These are phyloP conservation scores for Lomographa bimaculata DNA, from an alignment of 2,888 invertebrate genomes.

Conservation along the genomic window DNA sequence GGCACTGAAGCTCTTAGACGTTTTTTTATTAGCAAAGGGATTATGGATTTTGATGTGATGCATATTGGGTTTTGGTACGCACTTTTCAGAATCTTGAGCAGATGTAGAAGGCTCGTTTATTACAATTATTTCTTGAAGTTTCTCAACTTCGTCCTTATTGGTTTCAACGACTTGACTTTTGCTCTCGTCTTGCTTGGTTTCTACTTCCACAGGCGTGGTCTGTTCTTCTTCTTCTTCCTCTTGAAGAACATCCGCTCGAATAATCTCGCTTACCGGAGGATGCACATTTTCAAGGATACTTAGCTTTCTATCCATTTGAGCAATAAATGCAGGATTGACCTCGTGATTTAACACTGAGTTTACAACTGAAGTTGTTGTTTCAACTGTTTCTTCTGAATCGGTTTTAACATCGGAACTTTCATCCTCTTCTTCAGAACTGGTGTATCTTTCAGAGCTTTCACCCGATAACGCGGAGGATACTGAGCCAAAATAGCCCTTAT, in stretches of 20 bases:
- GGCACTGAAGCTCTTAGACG: conserved; percentile 67
- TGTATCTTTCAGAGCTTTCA: conserved; percentile 67
- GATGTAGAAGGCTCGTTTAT: conserved; percentile 38
- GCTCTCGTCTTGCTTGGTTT: neutral
- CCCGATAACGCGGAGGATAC: conserved; percentile 71
- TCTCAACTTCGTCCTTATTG: conserved; percentile 17
- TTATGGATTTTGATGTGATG: conserved; percentile 68
- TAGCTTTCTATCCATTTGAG: conserved; percentile 66
- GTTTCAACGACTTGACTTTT: conserved; percentile 10
- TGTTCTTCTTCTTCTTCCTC: conserved; percentile 3
- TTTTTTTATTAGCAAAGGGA: conserved; percentile 69
- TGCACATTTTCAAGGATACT: conserved; percentile 43
- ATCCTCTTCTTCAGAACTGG: conserved; percentile 73
- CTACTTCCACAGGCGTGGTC: neutral
- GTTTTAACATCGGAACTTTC: conserved; percentile 76
- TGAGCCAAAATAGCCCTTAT: conserved; percentile 66
- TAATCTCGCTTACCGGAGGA: conserved; percentile 34
- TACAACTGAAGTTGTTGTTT: conserved; percentile 84
- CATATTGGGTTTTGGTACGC: conserved; percentile 56
- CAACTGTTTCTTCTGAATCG: conserved; percentile 69
- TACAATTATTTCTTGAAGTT: conserved; percentile 27
- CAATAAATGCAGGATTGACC: conserved; percentile 52
- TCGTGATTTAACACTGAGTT: conserved; percentile 76
- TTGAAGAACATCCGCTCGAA: conserved; percentile 16
- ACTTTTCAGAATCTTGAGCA: conserved; percentile 48